Base-by-base conservation (phyloP, 2,888 invertebrate genomes). In the Melipona bicolor region DNA sequence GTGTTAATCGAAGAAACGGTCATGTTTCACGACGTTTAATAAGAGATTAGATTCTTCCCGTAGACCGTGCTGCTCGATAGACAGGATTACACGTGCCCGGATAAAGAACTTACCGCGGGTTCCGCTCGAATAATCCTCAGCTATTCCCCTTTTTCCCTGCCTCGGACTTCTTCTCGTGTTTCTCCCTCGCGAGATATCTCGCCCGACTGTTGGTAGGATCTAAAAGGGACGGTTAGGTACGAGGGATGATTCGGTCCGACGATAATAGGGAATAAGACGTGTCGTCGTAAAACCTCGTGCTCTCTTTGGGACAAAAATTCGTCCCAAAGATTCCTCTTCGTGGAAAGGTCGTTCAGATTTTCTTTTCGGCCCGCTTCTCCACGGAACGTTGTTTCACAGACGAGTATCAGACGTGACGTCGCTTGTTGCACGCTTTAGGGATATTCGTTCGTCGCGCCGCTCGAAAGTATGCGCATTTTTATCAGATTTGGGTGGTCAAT, bases 111-210 rank as follows among this genome's bases (percentile, higher is more conserved):
- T 36, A 24, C 70, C 62, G 36, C 70, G 50, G n/a, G 83, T 77
- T 81, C 75, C 81, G 81, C 78, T 85, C 79, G 77, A 67, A 79
- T 83, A 85, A 79, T 77, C 83, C 67, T 61, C 69, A 84, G 74
- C 54, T 71, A 74, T 77, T 69, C 62, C 27, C 56, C 61, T 17
- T 36, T 70, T 68, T 65, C n/a, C 65, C 70, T 56, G n/a, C n/a
- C 65, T 54, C 67, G 71, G 24, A 27, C 59, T 79, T 56, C 82
- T 77, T 61, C 78, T 21, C 62, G 62, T 32, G 21, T 32, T 64
- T 32, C 62, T 32, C 68, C 24, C 32, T 52, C 24, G n/a, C 49
- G 43, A 24, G 78, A 64, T 64, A 54, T 76, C 62, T 59, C 62
- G 72, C 69, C 61, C 62, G 64, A n/a, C 65, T 72, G 59, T 71